Percentiles rank a stretch among this genome's conserved stretches.
Conservation (phyloP, 2,888 invertebrate genomes). For the Drosophila nr. medialis region DNA sequence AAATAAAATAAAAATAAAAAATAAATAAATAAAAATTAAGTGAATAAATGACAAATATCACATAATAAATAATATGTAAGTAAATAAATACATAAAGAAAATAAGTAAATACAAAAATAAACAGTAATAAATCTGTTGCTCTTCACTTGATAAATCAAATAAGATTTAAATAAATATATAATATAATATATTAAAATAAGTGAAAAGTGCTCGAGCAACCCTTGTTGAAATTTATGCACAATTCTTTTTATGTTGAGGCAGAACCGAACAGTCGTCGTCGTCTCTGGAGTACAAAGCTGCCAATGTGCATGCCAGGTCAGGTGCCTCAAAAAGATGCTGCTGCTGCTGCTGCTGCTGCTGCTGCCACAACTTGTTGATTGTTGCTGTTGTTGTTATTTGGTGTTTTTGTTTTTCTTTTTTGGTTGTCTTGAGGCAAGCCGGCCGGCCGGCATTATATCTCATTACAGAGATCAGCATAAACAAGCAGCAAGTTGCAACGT, state of each 20-base stretch:
- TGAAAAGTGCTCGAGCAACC: constrained; percentile 2
- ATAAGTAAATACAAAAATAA: background rate
- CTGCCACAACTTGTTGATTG: constrained; percentile 20
- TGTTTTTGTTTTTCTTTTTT: constrained; percentile 22
- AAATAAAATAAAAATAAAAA: no score
- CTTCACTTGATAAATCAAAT: background rate
- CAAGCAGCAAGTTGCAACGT: constrained; percentile 49
- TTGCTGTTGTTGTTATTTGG: constrained; percentile 19
- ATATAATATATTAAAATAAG: background rate
- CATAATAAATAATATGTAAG: background rate
- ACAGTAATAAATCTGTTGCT: background rate
- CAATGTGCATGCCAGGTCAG: constrained; percentile 53
- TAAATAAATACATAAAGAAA: background rate
- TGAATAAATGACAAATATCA: background rate
- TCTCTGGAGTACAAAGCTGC: constrained; percentile 41
- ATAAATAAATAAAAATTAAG: no score
- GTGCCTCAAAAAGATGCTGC: constrained; percentile 51
- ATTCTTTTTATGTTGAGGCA: constrained; percentile 31
- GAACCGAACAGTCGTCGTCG: constrained; percentile 16
- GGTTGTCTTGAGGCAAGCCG: constrained; percentile 41
- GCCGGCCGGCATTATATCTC: constrained; percentile 80
- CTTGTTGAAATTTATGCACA: constrained; percentile 40
- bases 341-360: constrained; percentile 27
- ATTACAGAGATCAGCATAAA: constrained; percentile 80
- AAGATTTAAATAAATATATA: background rate